Conservation (phyloP, 2,888 invertebrate genomes). For the Tortrix viridana region DNA sequence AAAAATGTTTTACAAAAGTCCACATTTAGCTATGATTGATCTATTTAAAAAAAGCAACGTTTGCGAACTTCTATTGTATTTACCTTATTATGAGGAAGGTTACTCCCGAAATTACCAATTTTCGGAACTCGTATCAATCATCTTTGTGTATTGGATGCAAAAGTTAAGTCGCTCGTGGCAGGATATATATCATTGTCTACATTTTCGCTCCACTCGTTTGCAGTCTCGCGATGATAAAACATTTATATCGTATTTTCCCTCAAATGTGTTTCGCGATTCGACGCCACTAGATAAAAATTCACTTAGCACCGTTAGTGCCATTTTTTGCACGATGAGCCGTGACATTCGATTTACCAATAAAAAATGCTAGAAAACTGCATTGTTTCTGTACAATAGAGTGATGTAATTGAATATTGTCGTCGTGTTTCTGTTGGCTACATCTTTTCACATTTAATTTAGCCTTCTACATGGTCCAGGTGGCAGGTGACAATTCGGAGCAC, state of each 20-base stretch:
- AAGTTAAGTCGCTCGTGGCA: slow-evolving; percentile 34
- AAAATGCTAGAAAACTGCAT: not conserved
- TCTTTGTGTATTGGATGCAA: slow-evolving; percentile 32
- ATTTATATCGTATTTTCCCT: slow-evolving; percentile 31
- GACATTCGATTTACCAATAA: slow-evolving; percentile 1
- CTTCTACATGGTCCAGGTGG: too few relatives aligned
- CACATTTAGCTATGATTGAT: slow-evolving; percentile 13
- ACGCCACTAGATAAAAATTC: slow-evolving; percentile 21
- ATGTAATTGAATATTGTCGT: too few relatives aligned
- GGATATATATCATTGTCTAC: slow-evolving; percentile 34
- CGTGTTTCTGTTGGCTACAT: too few relatives aligned
- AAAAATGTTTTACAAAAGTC: too few relatives aligned
- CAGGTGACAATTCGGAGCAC: too few relatives aligned
- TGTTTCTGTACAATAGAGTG: too few relatives aligned
- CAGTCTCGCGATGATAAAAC: slow-evolving; percentile 19
- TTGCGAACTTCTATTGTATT: not conserved
- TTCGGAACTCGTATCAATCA: slow-evolving; percentile 29
- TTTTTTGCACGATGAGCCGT: slow-evolving; percentile 18
- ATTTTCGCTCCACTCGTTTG: slow-evolving; percentile 19
- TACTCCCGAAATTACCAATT: slow-evolving; percentile 27
- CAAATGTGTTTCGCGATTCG: slow-evolving; percentile 23
- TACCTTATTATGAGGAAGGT: slow-evolving; percentile 22
- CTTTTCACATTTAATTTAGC: too few relatives aligned
- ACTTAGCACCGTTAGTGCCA: slow-evolving; percentile 16
- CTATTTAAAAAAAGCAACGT: not conserved